Percentiles rank a stretch among this genome's conserved stretches.
Conservation (phyloP, 2,888 invertebrate genomes). For the Drosophila koepferae region DNA sequence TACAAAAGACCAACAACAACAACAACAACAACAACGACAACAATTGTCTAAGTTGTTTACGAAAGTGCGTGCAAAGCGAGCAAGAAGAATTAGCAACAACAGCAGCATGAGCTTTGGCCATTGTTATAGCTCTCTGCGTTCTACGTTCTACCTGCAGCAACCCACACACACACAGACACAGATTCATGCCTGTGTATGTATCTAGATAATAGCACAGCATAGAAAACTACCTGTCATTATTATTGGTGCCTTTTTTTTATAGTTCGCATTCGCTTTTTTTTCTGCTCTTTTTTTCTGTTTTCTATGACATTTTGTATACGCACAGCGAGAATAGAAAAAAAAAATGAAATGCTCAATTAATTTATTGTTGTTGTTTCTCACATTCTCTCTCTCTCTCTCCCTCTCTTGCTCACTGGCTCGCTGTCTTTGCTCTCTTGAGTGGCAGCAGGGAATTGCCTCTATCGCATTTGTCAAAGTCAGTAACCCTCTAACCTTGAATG, state of each 20-base stretch:
- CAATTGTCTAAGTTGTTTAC: constrained; percentile 76
- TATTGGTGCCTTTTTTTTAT: constrained; percentile 61
- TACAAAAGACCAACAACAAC: constrained; percentile 42
- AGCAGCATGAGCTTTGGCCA: constrained; percentile 25
- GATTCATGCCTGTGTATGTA: constrained; percentile 17
- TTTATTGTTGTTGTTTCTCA: constrained; percentile 42
- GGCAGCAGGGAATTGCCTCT: constrained; percentile 56
- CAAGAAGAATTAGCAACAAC: constrained; percentile 66
- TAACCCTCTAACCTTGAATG: constrained; percentile 84
- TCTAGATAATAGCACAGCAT: constrained; percentile 52
- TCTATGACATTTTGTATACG: constrained; percentile 62
- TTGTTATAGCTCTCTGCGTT: constrained; percentile 42
- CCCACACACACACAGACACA: constrained; percentile 49
- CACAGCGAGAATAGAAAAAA: constrained; percentile 63
- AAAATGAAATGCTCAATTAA: constrained; percentile 59
- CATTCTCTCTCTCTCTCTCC: background rate
- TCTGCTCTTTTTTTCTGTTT: constrained; percentile 24
- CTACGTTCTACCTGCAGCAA: constrained; percentile 72
- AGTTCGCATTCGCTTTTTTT: constrained; percentile 42
- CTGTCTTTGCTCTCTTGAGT: constrained; percentile 1
- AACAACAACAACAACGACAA: constrained; percentile 33
- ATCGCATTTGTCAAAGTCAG: constrained; percentile 82
- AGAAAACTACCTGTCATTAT: constrained; percentile 80
- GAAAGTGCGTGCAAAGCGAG: constrained; percentile 74
- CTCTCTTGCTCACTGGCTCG: constrained; percentile 21